Base-by-base conservation (phyloP, 1,140 invertebrate genomes). In the Bombus impatiens region DNA sequence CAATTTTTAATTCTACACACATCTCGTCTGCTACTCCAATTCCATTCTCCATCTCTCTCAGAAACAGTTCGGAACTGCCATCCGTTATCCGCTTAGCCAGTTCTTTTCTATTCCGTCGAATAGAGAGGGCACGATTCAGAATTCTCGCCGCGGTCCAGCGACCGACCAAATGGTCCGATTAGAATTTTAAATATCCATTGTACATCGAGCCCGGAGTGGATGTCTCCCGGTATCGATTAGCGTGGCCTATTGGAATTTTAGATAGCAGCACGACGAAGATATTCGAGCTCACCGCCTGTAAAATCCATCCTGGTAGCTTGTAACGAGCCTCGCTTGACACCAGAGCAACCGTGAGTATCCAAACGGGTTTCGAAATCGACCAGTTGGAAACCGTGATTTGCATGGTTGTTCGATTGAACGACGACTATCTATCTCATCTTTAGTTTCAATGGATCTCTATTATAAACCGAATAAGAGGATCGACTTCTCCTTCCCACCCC, bases 131-230 rank as follows among this genome's bases (percentile, higher is more conserved):
- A 18, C 62, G 74, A 65, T 82, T 47, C 71, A n/a, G 40, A 65
- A 42, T 74, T 81, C 22, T 37, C 22, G 32, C 44, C 44, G 80
- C 12, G 70, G 70, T 82, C 68, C 47, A 80, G 70, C 53, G 32
- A 68, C 22, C 28, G 62, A 3, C 65, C 74, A 42, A 84, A 53
- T 22, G 68, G 44, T 65, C 72, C 32, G 75, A 88, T 89, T 86
- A 86, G 75, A 89, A 72, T 88, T 89, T 86, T 82, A 86, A 81
- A 88, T 89, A 78, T 79, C 65, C n/a, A 82, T 47, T 70, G 78
- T 76, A 75, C 37, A 57, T 6, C 35, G 37, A n/a, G 8, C 3
- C 67, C 1, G 5, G 47, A 57, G 35, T 28, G 82, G 67, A 70
- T 44, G 40, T 32, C 65, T 53, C 25, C 12, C n/a, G 4, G 18